Evolutionary conservation across 2,888 invertebrate species (phyloP), one percentile per base, ranked within the genome.

Genomic region (Prosopocoilus inquinatus): DNA sequence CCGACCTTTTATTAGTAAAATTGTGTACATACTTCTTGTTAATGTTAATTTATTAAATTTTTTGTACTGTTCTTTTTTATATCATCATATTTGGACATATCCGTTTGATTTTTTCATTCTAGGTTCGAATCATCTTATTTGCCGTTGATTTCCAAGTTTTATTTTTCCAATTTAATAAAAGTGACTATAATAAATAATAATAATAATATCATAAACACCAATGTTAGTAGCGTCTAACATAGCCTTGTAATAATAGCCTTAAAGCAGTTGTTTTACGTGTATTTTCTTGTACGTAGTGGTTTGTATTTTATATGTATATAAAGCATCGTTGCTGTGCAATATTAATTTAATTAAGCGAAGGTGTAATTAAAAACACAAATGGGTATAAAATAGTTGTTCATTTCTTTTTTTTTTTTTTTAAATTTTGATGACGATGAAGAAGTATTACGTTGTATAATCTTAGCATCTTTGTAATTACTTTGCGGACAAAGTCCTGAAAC

Each of bases 161-260:
- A 9, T 50, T n/a, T 13, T 48, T 13, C 15, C 36, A 35, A 13
- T 49, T 36, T 7, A 44, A 50, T 32, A 8, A 41, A 47, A 33
- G 20, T n/a, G 45, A 46, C 44, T 55, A 55, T 55, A 51, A 50
- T 50, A 55, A 15, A 51, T 38, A 38, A 41, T 41, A 41, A 13
- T 15, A 15, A 51, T 38, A 38, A 41, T 41, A 41, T 41, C 41
- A 41, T 16, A 56, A 61, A 62, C 62, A 60, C 60, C 66, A 64
- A 64, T 64, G 66, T 66, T 66, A 66, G 66, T 59, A 50, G 49
- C 49, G 60, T 56, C 66, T 67, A 66, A 67, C 66, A 66, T 61
- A 66, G 67, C 67, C 67, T 67, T 67, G 64, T 63, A 54, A 59
- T 52, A 59, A 28, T 58, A 62, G 64, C 64, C 64, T 64, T 64